Evolutionary conservation across 2,113 vertebrate genomes (phyloP).

Genomic region (Etheostoma cragini): DNA sequence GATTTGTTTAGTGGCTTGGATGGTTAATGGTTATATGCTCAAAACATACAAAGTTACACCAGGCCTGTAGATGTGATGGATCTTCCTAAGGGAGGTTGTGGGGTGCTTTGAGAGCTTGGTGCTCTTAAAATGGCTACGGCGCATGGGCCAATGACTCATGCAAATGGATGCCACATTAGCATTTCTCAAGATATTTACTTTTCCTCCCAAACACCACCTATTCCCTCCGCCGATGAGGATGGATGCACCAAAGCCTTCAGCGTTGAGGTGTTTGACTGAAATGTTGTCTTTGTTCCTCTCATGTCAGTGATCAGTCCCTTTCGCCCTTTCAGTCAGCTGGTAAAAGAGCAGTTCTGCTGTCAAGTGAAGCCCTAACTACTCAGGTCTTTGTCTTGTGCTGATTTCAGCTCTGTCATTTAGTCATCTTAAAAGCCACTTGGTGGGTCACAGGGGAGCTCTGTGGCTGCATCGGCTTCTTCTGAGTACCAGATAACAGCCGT

Average conservation of each 20-base stretch:
- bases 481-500: constrained; percentile 19
- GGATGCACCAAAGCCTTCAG: constrained; percentile 8
- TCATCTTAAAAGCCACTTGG: constrained; percentile 36
- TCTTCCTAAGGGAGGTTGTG: constrained; percentile 40
- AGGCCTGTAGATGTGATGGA: constrained; percentile 40
- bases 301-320: background rate
- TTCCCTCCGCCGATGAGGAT: background rate
- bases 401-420: constrained; percentile 44
- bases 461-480: constrained; percentile 21
- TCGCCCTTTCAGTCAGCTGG: constrained; percentile 27
- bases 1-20: constrained; percentile 19
- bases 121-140: constrained; percentile 78
- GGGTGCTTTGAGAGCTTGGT: constrained; percentile 39
- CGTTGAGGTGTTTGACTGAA: background rate
- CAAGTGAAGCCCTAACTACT: constrained; percentile 35
- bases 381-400: constrained; percentile 26
- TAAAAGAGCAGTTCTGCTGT: constrained; percentile 28
- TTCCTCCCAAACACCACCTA: constrained; percentile 26
- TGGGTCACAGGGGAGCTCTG: constrained; percentile 41
- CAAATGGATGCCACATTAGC: constrained; percentile 78
- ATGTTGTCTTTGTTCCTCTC: background rate
- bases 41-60: background rate
- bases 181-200: constrained; percentile 70
- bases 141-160: constrained; percentile 67
- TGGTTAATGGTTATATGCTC: background rate